phyloP scores from a whole-genome alignment of 2,113 vertebrate species.

The Actenoides hombroni region DNA sequence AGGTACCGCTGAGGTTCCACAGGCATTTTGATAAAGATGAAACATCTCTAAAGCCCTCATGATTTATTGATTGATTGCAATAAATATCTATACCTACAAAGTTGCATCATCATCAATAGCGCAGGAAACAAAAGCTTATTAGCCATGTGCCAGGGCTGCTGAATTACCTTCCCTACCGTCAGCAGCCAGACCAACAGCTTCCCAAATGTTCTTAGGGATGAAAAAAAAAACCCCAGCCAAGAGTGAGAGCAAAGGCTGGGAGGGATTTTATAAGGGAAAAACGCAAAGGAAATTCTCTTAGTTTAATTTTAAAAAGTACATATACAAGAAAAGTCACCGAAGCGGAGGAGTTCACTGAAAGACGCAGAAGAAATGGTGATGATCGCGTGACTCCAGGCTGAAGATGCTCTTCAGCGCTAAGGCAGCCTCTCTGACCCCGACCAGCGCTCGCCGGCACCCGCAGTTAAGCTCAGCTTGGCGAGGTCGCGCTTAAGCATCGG shows the following conservation, averaged over 20 bases:
- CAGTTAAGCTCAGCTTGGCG: not conserved
- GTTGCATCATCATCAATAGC: not conserved
- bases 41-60: not conserved
- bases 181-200: not conserved
- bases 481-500: not conserved
- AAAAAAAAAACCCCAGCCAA: not conserved
- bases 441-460: rapidly evolving
- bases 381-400: not conserved
- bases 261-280: not conserved
- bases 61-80: not conserved
- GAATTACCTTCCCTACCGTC: not conserved
- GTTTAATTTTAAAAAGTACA: not conserved
- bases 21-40: not conserved
- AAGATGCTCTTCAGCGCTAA: not conserved
- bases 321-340: not conserved
- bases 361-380: rapidly evolving
- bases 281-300: rapidly evolving
- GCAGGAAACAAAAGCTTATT: not conserved
- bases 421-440: not conserved
- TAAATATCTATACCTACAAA: not conserved
- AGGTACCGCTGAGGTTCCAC: no score
- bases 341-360: not conserved
- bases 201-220: not conserved
- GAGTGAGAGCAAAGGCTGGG: not conserved
- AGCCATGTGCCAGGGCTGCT: not conserved